These are phyloP conservation scores for Saccostrea cuccullata DNA, from an alignment of 1,140 invertebrate genomes.

Conservation along the genomic window DNA sequence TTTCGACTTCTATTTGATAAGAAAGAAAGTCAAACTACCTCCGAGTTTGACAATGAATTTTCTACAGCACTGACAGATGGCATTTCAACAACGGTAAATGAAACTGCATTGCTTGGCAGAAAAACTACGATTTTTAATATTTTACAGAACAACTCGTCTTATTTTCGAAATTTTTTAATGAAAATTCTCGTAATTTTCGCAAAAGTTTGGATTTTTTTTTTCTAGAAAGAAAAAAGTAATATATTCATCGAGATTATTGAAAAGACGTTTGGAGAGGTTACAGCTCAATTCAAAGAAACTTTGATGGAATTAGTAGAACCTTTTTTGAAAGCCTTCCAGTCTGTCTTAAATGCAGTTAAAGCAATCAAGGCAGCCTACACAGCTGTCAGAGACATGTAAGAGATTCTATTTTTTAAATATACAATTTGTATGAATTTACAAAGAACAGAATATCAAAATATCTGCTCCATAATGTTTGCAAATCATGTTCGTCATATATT, in stretches of 20 bases:
- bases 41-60: neutral
- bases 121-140: too few species aligned
- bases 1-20: conserved; percentile 18
- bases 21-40: neutral
- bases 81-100: neutral
- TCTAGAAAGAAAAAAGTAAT: conserved; percentile 9
- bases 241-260: neutral
- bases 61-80: conserved; percentile 12
- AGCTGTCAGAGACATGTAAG: conserved; percentile 24
- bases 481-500: too few species aligned
- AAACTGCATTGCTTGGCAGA: neutral
- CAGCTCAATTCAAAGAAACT: neutral
- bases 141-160: too few species aligned
- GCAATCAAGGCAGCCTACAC: neutral
- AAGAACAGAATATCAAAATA: neutral
- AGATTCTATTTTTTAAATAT: neutral
- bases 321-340: conserved; percentile 21
- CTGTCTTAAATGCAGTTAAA: conserved; percentile 12
- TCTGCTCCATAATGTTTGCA: too few species aligned
- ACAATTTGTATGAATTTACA: too few species aligned
- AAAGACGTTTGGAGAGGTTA: neutral
- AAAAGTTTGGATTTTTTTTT: neutral
- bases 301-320: conserved; percentile 9
- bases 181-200: too few species aligned
- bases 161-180: too few species aligned